Evolutionary conservation across 1,140 invertebrate genomes (phyloP), one percentile per base, ranked within the genome.

Genomic region (Micrasema minimum): DNA sequence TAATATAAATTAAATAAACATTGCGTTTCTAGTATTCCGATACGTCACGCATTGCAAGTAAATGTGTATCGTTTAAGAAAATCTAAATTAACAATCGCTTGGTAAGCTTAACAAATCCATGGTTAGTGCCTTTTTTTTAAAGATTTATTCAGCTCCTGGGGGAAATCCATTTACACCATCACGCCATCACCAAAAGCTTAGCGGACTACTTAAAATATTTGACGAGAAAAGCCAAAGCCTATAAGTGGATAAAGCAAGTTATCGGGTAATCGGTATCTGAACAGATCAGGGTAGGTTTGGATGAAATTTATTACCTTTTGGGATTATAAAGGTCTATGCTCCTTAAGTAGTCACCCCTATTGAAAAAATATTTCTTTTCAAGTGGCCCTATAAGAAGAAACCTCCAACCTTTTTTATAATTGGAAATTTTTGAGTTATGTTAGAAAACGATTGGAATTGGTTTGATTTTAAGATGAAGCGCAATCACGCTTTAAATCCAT

Each of bases 231-330:
- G 59, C 68, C 62, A 62, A 68, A 68, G 59, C 68, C 62, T 66
- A 61, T 74, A 74, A 74, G 72, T 70, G 62, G 68, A 67, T 74
- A 70, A 74, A 66, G 64, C 65, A 51, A 74, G 72, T 70, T 62
- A 70, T 74, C 72, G 64, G 62, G 62, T 73, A 73, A 73, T 73
- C 72, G 67, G 31, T 70, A 59, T 59, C 26, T 37, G 64, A 70
- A 66, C 62, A 74, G 68, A 74, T 74, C 64, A 16, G 51, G 20
- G 43, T 59, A 14, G 45, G 51, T 43, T 26, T 66, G 31, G 51
- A 26, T 18, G 51, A 62, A 66, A 66, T 70, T 74, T 74, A 74
- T 74, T 69, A 67, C 67, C 64, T 66, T 51, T 66, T 23, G 57
- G 72, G 68, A 70, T 74, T 67, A 70, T 66, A 70, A 62, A 66